Percentiles rank a stretch among this genome's conserved stretches.
These are phyloP conservation scores for Euglossa dilemma DNA, from an alignment of 1,140 invertebrate genomes.

Conservation along the genomic window DNA sequence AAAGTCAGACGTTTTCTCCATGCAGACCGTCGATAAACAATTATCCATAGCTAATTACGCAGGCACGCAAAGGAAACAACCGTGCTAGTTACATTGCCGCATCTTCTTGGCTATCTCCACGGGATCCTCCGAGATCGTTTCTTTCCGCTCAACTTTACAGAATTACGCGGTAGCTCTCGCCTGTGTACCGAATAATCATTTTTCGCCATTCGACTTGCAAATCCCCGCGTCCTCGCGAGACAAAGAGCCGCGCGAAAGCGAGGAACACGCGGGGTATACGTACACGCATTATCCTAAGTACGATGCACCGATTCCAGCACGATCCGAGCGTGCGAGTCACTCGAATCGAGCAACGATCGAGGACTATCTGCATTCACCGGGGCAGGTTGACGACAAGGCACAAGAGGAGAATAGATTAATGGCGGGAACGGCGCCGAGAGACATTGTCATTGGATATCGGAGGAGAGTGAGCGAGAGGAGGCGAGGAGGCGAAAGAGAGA, in stretches of 20 bases:
- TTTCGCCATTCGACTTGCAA: conserved; percentile 20
- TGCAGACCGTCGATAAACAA: no score
- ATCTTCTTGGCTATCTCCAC: no score
- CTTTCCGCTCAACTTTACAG: background rate
- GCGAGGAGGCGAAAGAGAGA: conserved; percentile 1
- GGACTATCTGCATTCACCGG: conserved; percentile 44
- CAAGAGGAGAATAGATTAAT: conserved; percentile 60
- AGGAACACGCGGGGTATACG: background rate
- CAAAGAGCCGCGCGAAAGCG: conserved; percentile 33
- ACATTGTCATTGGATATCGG: conserved; percentile 65
- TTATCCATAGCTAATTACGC: no score
- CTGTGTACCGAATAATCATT: background rate
- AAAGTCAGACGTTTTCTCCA: no score
- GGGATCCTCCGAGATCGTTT: background rate
- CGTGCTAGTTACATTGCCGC: no score
- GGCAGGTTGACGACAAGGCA: conserved; percentile 41
- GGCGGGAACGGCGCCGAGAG: conserved; percentile 35
- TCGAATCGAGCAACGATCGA: conserved; percentile 48
- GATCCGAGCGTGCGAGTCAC: conserved; percentile 20
- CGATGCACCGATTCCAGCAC: conserved; percentile 42
- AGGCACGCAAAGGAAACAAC: no score
- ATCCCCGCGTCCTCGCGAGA: background rate
- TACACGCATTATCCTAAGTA: conserved; percentile 6
- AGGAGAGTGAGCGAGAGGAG: conserved; percentile 2
- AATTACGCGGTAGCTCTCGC: background rate